Conservation (phyloP, 2,797 vertebrate species). For the Sebastes vulpes region DNA sequence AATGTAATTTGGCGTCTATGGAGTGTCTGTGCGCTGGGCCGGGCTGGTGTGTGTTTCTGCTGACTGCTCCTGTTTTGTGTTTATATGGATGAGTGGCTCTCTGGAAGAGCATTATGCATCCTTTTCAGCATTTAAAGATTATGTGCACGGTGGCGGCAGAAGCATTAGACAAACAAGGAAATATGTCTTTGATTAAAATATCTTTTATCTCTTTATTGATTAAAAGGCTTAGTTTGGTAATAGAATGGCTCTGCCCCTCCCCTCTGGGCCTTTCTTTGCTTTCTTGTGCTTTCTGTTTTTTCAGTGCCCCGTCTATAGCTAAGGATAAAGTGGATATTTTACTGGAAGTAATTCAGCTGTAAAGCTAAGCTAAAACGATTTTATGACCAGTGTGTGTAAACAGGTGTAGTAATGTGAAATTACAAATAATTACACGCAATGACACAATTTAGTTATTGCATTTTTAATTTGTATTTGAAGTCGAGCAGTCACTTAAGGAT, state of each 20-base stretch:
- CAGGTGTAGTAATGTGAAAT: background rate
- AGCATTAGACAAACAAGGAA: constrained; percentile 84
- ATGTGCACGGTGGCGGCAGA: constrained; percentile 77
- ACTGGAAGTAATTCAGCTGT: background rate
- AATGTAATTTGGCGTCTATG: constrained; percentile 93
- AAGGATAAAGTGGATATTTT: constrained; percentile 8
- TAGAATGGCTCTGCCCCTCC: constrained; percentile 78
- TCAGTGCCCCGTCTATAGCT: background rate
- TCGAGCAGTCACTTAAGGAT: background rate
- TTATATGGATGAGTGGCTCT: constrained; percentile 82
- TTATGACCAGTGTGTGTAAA: background rate
- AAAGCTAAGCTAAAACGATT: background rate
- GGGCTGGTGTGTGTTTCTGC: constrained; percentile 87
- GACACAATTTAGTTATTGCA: background rate
- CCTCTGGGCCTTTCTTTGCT: constrained; percentile 25
- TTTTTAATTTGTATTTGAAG: background rate
- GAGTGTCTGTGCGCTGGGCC: constrained; percentile 85
- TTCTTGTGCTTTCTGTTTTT: constrained; percentile 41
- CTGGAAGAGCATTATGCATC: constrained; percentile 82
- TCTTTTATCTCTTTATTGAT: constrained; percentile 91
- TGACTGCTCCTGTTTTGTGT: constrained; percentile 88
- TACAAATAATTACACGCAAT: background rate
- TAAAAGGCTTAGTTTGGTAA: constrained; percentile 88
- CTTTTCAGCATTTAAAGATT: constrained; percentile 86
- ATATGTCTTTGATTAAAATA: constrained; percentile 89